Base-by-base conservation (phyloP, 2,113 vertebrate genomes). In the Camelus bactrianus region DNA sequence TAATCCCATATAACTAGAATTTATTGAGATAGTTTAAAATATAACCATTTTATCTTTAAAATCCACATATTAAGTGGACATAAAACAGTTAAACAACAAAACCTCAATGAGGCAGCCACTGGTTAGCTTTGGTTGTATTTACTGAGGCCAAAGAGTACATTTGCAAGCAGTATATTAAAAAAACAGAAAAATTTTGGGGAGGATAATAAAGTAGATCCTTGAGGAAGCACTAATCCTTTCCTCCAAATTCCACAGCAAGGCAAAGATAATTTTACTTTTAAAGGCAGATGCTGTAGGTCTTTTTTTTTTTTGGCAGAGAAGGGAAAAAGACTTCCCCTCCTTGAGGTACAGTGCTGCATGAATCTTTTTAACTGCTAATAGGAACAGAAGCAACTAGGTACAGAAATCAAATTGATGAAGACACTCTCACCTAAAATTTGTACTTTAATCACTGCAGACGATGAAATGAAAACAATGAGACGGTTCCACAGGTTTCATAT, bases 41-140 rank as follows among this genome's bases (percentile, higher is more conserved):
- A 77, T 32, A 42, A 72, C 54, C n/a, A 56, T 32, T 70, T 84
- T 89, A 17, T 73, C 56, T 88, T 95, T 88, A 75, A 95, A 87
- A 82, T n/a, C 10, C 28, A 84, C 16, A 70, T 8, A 12, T 62
- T 42, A 54, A 70, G 16, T 87, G 62, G 28, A 93, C 3, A 52
- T 93, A 32, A 75, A 65, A 79, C 22, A 67, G 70, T 62, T 80
- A 83, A 82, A 60, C 12, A 67, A 73, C 5, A 75, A 76, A 89
- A 58, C 54, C 7, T 86, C n/a, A 48, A 5, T n/a, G n/a, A 69
- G 8, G 64, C 6, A 54, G 38, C 14, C 42, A 28, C 93, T 87
- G 52, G 13, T 62, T 54, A 42, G 15, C 50, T 81, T 58, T 77
- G 65, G 35, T 69, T 65, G 38, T 19, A 77, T 91, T 92, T 73